Evolutionary conservation across 2,797 vertebrate species (phyloP).

Genomic region (Pantherophis vulpinus): DNA sequence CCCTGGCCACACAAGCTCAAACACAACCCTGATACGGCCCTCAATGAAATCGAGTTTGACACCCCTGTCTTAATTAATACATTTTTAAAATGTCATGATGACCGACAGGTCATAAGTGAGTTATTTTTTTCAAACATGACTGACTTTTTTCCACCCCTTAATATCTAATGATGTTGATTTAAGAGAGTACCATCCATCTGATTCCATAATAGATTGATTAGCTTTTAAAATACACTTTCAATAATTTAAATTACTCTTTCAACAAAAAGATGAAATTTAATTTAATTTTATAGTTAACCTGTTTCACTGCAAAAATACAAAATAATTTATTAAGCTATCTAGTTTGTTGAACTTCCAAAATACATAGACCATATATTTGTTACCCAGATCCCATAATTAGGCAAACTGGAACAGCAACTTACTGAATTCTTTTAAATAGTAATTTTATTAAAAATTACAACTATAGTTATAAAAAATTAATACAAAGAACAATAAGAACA

Average conservation of each 20-base stretch:
- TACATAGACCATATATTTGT: neutral
- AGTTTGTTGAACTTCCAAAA: neutral
- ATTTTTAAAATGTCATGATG: neutral
- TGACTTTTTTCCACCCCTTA: neutral
- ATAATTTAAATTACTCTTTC: neutral
- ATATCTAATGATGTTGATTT: neutral
- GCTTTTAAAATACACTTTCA: neutral
- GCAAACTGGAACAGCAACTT: neutral
- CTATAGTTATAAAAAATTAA: neutral
- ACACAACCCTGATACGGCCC: no score
- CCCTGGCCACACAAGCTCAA: no score
- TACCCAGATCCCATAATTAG: neutral
- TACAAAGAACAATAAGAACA: neutral
- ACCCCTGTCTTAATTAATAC: neutral
- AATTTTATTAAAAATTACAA: neutral
- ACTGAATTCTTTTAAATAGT: neutral
- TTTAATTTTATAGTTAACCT: neutral
- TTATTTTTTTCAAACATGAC: neutral
- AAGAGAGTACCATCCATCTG: neutral
- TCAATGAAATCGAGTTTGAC: no score
- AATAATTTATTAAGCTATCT: neutral
- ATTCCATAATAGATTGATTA: neutral
- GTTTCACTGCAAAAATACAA: neutral
- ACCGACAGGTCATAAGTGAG: neutral
- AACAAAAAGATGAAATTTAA: neutral